Evolutionary conservation across 2,888 invertebrate genomes (phyloP), one percentile per base, ranked within the genome.

Genomic region (Lepas anatifera): DNA sequence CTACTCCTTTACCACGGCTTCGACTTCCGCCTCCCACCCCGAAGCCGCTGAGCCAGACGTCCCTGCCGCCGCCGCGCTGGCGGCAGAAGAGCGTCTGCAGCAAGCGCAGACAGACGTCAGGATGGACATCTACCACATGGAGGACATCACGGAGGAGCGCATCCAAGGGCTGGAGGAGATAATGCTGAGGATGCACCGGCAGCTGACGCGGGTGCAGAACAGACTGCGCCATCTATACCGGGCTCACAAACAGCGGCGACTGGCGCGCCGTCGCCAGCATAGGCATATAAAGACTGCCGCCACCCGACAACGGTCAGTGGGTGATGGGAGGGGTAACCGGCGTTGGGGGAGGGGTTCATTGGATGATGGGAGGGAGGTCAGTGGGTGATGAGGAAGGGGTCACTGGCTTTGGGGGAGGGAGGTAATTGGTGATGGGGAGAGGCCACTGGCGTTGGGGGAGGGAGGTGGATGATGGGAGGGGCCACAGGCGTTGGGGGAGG

Each of bases 81-180:
- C 52, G 4, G 27, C 29, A 16, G 6, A 27, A 16, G 27, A 27
- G 27, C 25, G 25, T 27, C 25, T 27, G 48, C 18, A n/a, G 25
- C 18, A n/a, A 10, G 4, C 29, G 3, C 52, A 22, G 52, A 18
- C 52, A 1, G n/a, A 27, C 16, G 16, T 29, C 16, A 18, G 3
- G 29, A 29, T 22, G 22, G 58, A 58, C 35, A 58, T 58, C 22
- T 58, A 58, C 58, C 58, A 35, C 58, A 22, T 22, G 35, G 58
- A 58, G 58, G 58, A 58, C 35, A 35, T 58, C 32, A 58, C 58
- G 1, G 58, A 58, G 58, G 58, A 58, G 32, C 58, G 58, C 2
- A 58, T 58, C 58, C 35, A 58, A 35, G 58, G 58, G 8, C 58
- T 58, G 58, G 58, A 58, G 58, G 58, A 58, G 58, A 35, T 58